Evolutionary conservation across 2,888 invertebrate genomes (phyloP).

Genomic region (Polymixis flavicincta): DNA sequence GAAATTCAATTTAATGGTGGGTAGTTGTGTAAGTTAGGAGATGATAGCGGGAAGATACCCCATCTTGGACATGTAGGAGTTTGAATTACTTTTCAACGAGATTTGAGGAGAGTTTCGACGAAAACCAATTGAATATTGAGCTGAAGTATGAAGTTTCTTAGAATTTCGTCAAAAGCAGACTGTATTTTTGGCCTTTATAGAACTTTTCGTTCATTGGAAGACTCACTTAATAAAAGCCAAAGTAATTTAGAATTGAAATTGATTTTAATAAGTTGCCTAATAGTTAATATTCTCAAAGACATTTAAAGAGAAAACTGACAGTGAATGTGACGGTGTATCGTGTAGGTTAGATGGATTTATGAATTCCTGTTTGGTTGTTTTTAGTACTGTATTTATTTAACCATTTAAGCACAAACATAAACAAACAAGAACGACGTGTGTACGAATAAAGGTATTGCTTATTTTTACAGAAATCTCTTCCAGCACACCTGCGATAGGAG

Average conservation of each 20-base stretch:
- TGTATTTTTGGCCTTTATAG: too few relatives aligned
- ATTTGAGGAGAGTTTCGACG: not conserved
- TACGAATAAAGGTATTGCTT: too few relatives aligned
- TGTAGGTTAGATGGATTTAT: not conserved
- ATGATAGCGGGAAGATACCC: constrained; percentile 22
- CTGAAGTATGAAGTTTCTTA: not conserved
- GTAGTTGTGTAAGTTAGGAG: constrained; percentile 12
- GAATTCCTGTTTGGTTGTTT: not conserved
- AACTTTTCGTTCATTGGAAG: not conserved
- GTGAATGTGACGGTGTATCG: not conserved
- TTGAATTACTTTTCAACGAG: not conserved
- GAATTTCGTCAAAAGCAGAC: not conserved
- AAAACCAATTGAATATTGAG: not conserved
- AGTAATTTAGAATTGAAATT: not conserved
- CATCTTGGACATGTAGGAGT: too few relatives aligned
- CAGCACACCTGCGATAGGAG: too few relatives aligned
- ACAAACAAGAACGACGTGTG: too few relatives aligned
- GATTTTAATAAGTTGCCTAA: not conserved
- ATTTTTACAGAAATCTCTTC: too few relatives aligned
- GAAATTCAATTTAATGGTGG: constrained; percentile 71
- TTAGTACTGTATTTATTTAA: not conserved
- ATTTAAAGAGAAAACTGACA: not conserved
- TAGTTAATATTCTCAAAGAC: not conserved
- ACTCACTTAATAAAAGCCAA: not conserved
- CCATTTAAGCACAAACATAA: too few relatives aligned